Evolutionary conservation across 2,888 invertebrate species (phyloP), one percentile per base, ranked within the genome.

Genomic region (Willowsia nigromaculata): DNA sequence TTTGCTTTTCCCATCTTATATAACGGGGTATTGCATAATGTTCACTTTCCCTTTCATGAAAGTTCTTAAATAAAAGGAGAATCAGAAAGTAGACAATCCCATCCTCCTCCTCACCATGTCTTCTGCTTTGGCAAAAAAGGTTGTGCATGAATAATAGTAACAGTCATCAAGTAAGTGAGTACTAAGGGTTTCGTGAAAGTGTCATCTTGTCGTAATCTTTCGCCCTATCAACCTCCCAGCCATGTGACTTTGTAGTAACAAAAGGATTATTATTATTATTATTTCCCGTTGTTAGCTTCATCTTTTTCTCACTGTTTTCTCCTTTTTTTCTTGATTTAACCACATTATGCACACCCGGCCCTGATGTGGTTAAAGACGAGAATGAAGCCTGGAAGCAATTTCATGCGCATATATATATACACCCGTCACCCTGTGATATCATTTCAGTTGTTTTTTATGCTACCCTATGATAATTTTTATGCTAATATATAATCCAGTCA

Each of bases 121-220:
- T 37, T 5, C 7, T 33, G 1, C n/a, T n/a, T 22, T 68, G 15
- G 37, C 37, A 15, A 68, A 59, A 59, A 59, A 59, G 27, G 25
- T n/a, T 76, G 43, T 53, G 27, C 33, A 81, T 56, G 40, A 40
- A 81, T 27, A 81, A 56, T 37, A 81, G 59, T 81, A 30, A 50
- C 47, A 87, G 86, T 87, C 86, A 87, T 87, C 86, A 87, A 87
- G 85, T 78, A 85, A 85, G 86, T 87, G 86, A 90, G 90, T 84
- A 86, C 86, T 84, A 90, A 87, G 78, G 88, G 84, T 78, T 90
- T 84, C 90, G 90, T 84, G 90, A 90, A 90, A 90, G 90, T 90
- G 90, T 90, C 90, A 90, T 90, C 90, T 90, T 87, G 86, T 87
- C 86, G 87, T 87, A 90, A 90, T 90, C 90, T 90, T 86, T 86